Evolutionary conservation across 2,888 invertebrate genomes (phyloP), one percentile per base, ranked within the genome.

Genomic region (Lacanobia wlatinum): DNA sequence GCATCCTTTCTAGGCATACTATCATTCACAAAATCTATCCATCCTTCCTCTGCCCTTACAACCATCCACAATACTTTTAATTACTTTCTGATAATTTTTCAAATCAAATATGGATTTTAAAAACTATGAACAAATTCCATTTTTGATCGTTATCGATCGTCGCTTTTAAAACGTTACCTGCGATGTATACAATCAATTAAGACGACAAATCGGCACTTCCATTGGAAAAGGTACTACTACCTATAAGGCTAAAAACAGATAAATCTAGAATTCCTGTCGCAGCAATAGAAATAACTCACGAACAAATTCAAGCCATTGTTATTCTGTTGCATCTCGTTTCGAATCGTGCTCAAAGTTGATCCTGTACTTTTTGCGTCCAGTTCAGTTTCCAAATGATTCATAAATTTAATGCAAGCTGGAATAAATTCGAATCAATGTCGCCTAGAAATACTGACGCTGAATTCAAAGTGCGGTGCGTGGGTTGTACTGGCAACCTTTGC

Each of bases 391-490:
- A 34, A 83, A 73, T 83, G 83, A 74, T 83, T 83, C 80, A 83
- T 83, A 80, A 80, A 80, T 80, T 80, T 53, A 60, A 74, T 74
- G 43, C 62, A 59, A 80, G 65, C 74, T 70, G 59, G 66, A 59
- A 80, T 80, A 80, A 80, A 80, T 80, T 83, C 83, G 83, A 83
- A 80, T 80, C 83, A 80, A 65, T 80, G 80, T 80, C 83, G 10
- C 55, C 68, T 83, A 80, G 83, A 64, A 61, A 82, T 79, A 80
- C 69, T 56, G 80, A 58, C 52, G 21, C 23, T 73, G 83, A 73
- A 74, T 83, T n/a, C 63, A 50, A 83, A 79, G 62, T 83, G 62
- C 50, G 8, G 21, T 55, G 83, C 75, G 80, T 80, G 69, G 80
- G 80, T 48, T 46, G 48, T n/a, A 16, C 28, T 55, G 46, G 62